Conservation (phyloP, 2,113 vertebrate genomes). For the Platichthys flesus region DNA sequence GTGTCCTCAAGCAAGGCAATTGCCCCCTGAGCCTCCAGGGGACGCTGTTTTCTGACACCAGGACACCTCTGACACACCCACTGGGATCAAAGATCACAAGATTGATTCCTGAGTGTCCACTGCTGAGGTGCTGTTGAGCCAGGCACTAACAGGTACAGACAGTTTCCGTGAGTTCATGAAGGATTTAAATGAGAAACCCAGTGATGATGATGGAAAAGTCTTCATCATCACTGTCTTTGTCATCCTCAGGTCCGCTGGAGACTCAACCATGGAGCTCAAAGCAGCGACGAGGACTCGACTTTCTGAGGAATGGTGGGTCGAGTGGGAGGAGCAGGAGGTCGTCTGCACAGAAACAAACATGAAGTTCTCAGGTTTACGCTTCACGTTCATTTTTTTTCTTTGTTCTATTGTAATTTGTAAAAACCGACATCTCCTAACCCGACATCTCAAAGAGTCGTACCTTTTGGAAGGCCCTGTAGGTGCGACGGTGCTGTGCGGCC, state of each 20-base stretch:
- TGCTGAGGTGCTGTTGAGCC: conserved; percentile 42
- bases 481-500: conserved; percentile 2
- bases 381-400: background rate
- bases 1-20: conserved; percentile 56
- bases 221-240: conserved; percentile 7
- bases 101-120: background rate
- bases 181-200: conserved; percentile 9
- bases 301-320: conserved; percentile 54
- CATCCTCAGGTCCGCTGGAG: background rate
- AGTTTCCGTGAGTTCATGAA: background rate
- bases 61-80: background rate
- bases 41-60: background rate
- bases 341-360: conserved; percentile 50
- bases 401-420: background rate
- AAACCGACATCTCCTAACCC: too few relatives aligned
- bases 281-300: conserved; percentile 42
- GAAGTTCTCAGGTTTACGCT: background rate
- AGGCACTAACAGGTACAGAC: conserved; percentile 49
- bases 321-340: conserved; percentile 64
- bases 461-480: conserved; percentile 37
- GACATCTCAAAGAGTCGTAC: conserved; percentile 26
- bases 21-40: background rate
- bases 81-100: background rate
- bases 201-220: background rate
- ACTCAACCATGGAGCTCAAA: background rate